Evolutionary conservation across 2,113 vertebrate genomes (phyloP), one percentile per base, ranked within the genome.

Genomic region (Ahaetulla prasina): DNA sequence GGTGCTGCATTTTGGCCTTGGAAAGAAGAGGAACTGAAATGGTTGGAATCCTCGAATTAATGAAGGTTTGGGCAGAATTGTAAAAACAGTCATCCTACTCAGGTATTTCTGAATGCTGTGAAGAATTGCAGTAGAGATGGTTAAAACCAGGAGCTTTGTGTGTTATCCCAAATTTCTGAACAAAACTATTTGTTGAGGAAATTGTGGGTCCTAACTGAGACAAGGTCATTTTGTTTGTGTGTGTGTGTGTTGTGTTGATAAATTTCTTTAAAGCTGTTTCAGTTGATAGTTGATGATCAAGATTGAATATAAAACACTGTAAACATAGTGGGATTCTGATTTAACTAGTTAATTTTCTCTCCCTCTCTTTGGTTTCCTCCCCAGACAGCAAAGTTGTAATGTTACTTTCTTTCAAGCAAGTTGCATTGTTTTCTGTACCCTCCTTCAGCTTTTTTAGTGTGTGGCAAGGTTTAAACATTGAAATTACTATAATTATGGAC

Each of bases 401-500:
- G 3, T 35, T 39, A 43, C 89, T 84, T 93, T 88, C 94, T 90
- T 45, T 92, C 94, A 88, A 96, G 93, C 90, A 0, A 20, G 80
- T 84, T 68, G 94, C 91, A 68, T 30, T 3, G 45, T 14, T 93
- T 92, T 1, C 1, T 63, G 1, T 63, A 85, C 35, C 27, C 53
- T 88, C 86, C 84, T 43, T 50, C 8, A 14, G 53, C 1, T 84
- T 1, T 2, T 11, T 8, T 4, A 4, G 68, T 57, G 2, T 5
- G 87, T 57, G 43, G 49, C 54, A n/a, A 88, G 93, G 52, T 87
- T 68, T 55, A 35, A 39, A 12, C 89, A 0, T n/a, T 94, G 92
- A 52, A 89, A 94, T 95, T 55, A 86, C 11, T 85, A 93, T 93
- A 91, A 93, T 93, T 94, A 90, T 20, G 52, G 90, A 91, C 63